Percentiles rank a stretch among this genome's conserved stretches.
Conservation (phyloP, 2,797 vertebrate species). For the Clarias pachynema region DNA sequence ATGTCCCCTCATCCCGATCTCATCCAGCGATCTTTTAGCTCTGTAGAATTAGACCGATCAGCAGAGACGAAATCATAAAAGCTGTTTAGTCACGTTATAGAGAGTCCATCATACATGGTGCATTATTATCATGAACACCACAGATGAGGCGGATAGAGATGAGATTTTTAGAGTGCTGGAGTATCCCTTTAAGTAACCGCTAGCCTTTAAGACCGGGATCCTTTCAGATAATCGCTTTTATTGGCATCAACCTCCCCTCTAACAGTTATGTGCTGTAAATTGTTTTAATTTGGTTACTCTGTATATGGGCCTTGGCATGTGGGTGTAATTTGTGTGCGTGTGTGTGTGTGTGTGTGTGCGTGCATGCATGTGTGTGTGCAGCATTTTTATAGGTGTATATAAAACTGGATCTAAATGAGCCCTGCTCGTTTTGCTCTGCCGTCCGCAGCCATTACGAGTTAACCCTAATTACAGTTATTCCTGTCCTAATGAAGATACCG, state of each 20-base stretch:
- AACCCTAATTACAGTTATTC: slow-evolving; percentile 98
- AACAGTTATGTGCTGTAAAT: slow-evolving; percentile 20
- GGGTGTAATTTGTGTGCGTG: slow-evolving; percentile 21
- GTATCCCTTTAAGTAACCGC: neutral
- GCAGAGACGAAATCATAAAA: neutral
- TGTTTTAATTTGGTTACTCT: slow-evolving; percentile 29
- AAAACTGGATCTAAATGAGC: slow-evolving; percentile 86
- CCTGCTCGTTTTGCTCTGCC: slow-evolving; percentile 80
- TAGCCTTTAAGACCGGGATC: neutral
- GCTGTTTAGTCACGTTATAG: neutral
- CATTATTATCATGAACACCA: neutral
- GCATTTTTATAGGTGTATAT: slow-evolving; percentile 37
- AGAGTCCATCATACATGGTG: neutral
- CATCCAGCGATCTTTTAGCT: too few relatives aligned
- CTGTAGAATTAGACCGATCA: too few relatives aligned
- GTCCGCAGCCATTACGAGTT: slow-evolving; percentile 94
- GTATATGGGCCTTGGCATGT: slow-evolving; percentile 17
- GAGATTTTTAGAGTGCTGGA: neutral
- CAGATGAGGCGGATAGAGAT: neutral
- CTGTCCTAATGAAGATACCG: slow-evolving; percentile 97
- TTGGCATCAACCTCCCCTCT: slow-evolving; percentile 7
- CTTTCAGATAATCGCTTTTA: neutral
- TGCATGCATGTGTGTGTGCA: slow-evolving; percentile 28
- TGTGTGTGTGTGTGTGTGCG: slow-evolving; percentile 5
- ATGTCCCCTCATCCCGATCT: neutral